phyloP scores from a whole-genome alignment of 2,113 vertebrate genomes.

The Chascanopsetta lugubris region DNA sequence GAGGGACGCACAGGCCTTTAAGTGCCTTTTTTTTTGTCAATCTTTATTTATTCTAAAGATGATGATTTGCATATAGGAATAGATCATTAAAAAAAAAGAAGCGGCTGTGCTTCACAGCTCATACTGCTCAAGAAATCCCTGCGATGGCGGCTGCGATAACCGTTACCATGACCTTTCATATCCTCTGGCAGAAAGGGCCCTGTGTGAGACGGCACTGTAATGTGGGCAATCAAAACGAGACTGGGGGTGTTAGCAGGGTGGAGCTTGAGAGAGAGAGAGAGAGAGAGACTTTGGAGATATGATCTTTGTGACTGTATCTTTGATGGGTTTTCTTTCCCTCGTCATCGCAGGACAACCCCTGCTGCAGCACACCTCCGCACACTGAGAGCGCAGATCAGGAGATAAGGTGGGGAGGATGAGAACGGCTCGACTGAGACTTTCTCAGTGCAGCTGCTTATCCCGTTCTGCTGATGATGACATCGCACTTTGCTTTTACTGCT shows the following conservation, averaged over 20 bases:
- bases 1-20: background rate
- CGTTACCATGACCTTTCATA: slow-evolving; percentile 31
- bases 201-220: slow-evolving; percentile 15
- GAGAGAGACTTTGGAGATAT: slow-evolving; percentile 39
- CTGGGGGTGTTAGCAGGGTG: slow-evolving; percentile 10
- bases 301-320: slow-evolving; percentile 24
- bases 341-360: slow-evolving; percentile 37
- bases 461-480: slow-evolving; percentile 57
- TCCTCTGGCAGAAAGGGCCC: slow-evolving; percentile 14
- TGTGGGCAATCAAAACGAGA: slow-evolving; percentile 23
- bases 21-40: background rate
- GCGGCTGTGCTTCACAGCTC: background rate
- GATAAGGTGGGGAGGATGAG: slow-evolving; percentile 61
- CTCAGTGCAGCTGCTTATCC: slow-evolving; percentile 21
- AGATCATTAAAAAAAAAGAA: slow-evolving; percentile 20
- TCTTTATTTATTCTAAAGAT: slow-evolving; percentile 1
- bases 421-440: slow-evolving; percentile 50
- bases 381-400: slow-evolving; percentile 42
- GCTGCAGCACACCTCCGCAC: slow-evolving; percentile 43
- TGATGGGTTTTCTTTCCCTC: slow-evolving; percentile 33
- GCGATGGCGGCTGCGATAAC: slow-evolving; percentile 27
- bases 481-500: slow-evolving; percentile 24
- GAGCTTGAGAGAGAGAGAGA: slow-evolving; percentile 5
- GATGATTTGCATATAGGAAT: slow-evolving; percentile 18
- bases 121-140: slow-evolving; percentile 7